Base-by-base conservation (phyloP, 2,797 vertebrate species). In the Craterocephalus amniculus region DNA sequence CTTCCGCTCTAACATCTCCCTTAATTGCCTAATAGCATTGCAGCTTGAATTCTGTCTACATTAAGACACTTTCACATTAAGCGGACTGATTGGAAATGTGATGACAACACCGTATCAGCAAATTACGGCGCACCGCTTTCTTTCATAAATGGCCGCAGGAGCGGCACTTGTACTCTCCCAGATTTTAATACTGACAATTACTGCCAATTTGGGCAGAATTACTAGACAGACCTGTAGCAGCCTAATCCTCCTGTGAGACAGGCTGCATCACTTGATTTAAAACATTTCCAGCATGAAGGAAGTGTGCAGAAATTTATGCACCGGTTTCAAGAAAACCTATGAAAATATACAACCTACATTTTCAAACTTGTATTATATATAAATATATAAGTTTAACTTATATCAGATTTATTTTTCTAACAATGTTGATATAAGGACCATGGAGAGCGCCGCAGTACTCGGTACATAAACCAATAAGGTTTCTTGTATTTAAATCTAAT, bases 1-100 rank as follows among this genome's bases (percentile, higher is more conserved):
- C 95, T 97, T 96, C 95, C 95, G 95, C 94, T 93, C 92, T 95
- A 96, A 96, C 95, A 95, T 95, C 95, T 95, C 91, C 92, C 92
- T 91, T 99, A 98, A 98, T 98, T 97, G 96, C 95, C 97, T 97
- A 97, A 98, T 97, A 96, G 95, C 95, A 97, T 97, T 97, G 97
- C 96, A 95, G 96, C 88, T 89, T 91, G 96, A 96, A 97, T 96
- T 95, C 96, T 94, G 95, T 87, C 94, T 96, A 93, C 96, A 95
- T 97, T 97, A 96, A 95, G 95, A 95, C 96, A 95, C 97, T 98
- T 97, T 95, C 94, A 93, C 96, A 96, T 97, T 97, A 97, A 95
- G 86, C 86, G 88, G 75, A 87, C 92, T 97, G 97, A 99, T 97
- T 98, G 96, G 96, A 97, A 96, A 96, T 98, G 96, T 97, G 97